Conservation (phyloP, 2,113 vertebrate genomes). For the Donacobius atricapilla region DNA sequence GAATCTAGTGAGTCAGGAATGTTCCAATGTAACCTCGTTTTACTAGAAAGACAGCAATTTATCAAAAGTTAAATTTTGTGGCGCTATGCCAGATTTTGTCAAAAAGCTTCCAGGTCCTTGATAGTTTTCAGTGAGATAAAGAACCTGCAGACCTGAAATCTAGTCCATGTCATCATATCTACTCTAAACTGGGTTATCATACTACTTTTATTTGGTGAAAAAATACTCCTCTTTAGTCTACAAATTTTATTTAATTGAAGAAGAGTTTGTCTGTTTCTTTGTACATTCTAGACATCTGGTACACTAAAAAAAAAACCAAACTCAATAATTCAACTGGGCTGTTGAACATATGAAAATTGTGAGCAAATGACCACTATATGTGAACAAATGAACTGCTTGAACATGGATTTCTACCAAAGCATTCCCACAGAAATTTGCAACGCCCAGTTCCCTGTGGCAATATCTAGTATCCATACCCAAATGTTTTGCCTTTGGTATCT, state of each 20-base stretch:
- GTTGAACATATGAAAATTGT: background rate
- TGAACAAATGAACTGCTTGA: background rate
- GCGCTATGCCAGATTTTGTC: background rate
- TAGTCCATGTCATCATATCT: background rate
- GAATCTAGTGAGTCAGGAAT: conserved; percentile 18
- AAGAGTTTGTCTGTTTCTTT: background rate
- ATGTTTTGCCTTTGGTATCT: background rate
- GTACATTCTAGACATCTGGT: conserved; percentile 1
- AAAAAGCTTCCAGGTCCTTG: background rate
- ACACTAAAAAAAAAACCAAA: background rate
- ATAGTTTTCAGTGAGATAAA: background rate
- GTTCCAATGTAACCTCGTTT: conserved; percentile 2
- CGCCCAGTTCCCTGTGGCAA: background rate
- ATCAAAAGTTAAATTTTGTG: conserved; percentile 37
- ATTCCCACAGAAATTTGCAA: background rate
- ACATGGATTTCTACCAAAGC: background rate
- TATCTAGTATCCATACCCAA: background rate
- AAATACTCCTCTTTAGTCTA: background rate
- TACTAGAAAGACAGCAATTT: conserved; percentile 33
- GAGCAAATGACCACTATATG: background rate
- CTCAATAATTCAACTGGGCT: background rate
- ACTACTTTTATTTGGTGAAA: background rate
- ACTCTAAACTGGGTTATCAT: background rate
- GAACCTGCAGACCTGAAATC: background rate
- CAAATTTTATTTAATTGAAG: background rate